Percentiles rank a stretch among this genome's conserved stretches.
These are phyloP conservation scores for Aquatica leii DNA, from an alignment of 2,888 invertebrate species.

Conservation along the genomic window DNA sequence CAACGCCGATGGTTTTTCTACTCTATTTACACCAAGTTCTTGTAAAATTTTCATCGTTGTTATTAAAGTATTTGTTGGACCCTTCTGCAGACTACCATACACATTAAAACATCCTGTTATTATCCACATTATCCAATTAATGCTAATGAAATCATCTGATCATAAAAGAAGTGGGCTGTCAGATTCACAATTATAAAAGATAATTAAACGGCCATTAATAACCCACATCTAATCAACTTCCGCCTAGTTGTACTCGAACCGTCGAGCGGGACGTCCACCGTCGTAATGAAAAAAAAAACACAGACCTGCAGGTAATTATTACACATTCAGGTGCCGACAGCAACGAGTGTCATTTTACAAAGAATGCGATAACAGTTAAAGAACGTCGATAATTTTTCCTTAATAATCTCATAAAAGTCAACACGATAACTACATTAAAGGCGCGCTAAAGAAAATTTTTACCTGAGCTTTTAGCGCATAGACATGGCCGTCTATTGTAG, in stretches of 20 bases:
- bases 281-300: no score
- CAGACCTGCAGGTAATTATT: no score
- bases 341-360: no score
- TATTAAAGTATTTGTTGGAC: conserved; percentile 4
- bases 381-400: no score
- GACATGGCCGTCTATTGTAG: conserved; percentile 30
- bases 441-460: no score
- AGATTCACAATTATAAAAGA: conserved; percentile 30
- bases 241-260: no score
- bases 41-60: not conserved
- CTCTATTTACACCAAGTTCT: conserved; percentile 7
- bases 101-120: conserved; percentile 41
- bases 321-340: no score
- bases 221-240: conserved; percentile 31
- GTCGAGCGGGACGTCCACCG: no score
- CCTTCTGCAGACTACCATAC: conserved; percentile 13
- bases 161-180: conserved; percentile 34
- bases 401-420: no score
- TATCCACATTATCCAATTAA: conserved; percentile 38
- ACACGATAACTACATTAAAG: no score
- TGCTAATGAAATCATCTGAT: conserved; percentile 30
- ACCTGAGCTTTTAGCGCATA: no score
- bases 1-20: not conserved
- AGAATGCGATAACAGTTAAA: no score
- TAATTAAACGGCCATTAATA: conserved; percentile 28